Conservation (phyloP, 2,888 invertebrate genomes). For the Hypomecis punctinalis region DNA sequence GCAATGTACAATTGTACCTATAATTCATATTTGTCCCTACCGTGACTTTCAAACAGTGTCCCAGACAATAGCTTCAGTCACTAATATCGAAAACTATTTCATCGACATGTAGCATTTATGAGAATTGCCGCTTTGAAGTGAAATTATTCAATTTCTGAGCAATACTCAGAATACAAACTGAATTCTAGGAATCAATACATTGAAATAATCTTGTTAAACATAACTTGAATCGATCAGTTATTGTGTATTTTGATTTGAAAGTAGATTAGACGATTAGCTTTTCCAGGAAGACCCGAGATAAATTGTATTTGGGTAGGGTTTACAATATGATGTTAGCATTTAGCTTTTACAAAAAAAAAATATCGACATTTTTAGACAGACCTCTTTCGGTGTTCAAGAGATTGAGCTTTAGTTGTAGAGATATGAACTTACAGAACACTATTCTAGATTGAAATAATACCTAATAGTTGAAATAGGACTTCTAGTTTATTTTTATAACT, state of each 20-base stretch:
- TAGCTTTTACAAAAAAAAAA: too few species aligned
- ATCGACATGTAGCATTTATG: background rate
- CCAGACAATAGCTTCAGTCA: background rate
- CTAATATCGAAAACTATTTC: constrained; percentile 1
- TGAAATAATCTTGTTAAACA: constrained; percentile 19
- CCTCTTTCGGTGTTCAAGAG: too few species aligned
- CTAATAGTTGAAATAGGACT: too few species aligned
- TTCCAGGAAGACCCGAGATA: background rate
- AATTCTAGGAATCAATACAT: constrained; percentile 5
- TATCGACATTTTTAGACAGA: too few species aligned
- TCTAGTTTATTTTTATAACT: too few species aligned
- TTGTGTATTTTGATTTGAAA: constrained; percentile 12
- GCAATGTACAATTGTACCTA: too few species aligned
- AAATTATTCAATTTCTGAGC: constrained; percentile 12
- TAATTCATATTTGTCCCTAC: background rate
- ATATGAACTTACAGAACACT: too few species aligned
- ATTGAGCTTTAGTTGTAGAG: too few species aligned
- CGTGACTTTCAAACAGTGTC: background rate
- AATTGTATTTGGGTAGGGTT: background rate
- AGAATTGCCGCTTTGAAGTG: constrained; percentile 6
- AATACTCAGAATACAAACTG: constrained; percentile 7
- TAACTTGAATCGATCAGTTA: constrained; percentile 17
- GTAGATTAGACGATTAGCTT: background rate
- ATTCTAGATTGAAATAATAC: too few species aligned
- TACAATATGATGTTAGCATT: background rate